These are phyloP conservation scores for Solea senegalensis DNA, from an alignment of 2,113 vertebrate genomes.

Conservation along the genomic window DNA sequence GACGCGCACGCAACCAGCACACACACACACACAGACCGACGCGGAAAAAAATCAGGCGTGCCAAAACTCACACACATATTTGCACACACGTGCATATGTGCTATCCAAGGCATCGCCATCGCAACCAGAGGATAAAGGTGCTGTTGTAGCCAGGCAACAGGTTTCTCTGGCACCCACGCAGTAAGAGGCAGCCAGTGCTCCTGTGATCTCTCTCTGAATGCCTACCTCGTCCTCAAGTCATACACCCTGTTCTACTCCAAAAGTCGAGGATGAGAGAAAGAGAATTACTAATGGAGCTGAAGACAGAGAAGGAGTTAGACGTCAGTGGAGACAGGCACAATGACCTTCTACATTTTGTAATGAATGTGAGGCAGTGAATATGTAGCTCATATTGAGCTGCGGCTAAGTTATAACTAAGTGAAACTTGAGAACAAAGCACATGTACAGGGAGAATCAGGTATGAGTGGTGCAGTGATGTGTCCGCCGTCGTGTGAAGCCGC, in stretches of 20 bases:
- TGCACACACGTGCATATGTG: slow-evolving; percentile 34
- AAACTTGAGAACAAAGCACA: slow-evolving; percentile 34
- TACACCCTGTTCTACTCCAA: slow-evolving; percentile 66
- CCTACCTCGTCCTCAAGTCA: slow-evolving; percentile 73
- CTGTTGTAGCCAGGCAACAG: slow-evolving; percentile 83
- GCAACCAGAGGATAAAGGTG: slow-evolving; percentile 78
- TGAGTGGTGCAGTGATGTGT: slow-evolving; percentile 51
- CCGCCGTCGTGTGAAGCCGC: slow-evolving; percentile 43
- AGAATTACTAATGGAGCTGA: slow-evolving; percentile 55
- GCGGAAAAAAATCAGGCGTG: slow-evolving; percentile 26
- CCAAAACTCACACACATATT: slow-evolving; percentile 23
- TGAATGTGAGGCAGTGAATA: slow-evolving; percentile 27
- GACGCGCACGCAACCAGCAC: not conserved
- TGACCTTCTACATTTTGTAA: slow-evolving; percentile 58
- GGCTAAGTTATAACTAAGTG: slow-evolving; percentile 33
- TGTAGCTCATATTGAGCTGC: slow-evolving; percentile 27
- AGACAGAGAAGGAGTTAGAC: slow-evolving; percentile 44
- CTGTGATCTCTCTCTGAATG: slow-evolving; percentile 63
- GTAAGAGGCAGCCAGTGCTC: slow-evolving; percentile 67
- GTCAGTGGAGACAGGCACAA: slow-evolving; percentile 47
- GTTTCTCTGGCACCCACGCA: slow-evolving; percentile 79
- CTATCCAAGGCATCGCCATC: slow-evolving; percentile 74
- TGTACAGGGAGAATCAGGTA: slow-evolving; percentile 31
- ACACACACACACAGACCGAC: not conserved
- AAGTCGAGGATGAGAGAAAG: slow-evolving; percentile 41